Percentiles rank a stretch among this genome's conserved stretches.
phyloP scores from a whole-genome alignment of 2,113 vertebrate genomes.

The Paratilapia polleni region DNA sequence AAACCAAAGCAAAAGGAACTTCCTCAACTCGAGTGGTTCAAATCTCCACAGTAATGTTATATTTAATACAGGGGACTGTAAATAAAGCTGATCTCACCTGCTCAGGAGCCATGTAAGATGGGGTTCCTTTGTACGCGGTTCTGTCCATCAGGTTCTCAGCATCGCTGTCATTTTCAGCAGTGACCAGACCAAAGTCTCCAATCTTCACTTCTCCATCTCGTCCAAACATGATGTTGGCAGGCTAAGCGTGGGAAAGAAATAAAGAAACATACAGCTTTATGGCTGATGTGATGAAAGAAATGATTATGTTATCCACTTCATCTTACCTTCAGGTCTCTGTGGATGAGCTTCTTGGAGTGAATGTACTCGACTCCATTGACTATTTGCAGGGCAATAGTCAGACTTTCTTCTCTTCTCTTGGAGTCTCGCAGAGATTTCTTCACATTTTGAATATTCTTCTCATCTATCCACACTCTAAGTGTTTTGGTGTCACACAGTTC shows the following conservation, averaged over 20 bases:
- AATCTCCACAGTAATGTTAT: not conserved
- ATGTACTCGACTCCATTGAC: conserved; percentile 75
- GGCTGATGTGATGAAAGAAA: not conserved
- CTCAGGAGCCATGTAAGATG: conserved; percentile 79
- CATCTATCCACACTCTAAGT: conserved; percentile 72
- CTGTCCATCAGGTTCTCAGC: conserved; percentile 55
- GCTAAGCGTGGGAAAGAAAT: conserved; percentile 71
- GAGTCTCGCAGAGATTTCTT: conserved; percentile 41
- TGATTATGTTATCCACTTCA: not conserved
- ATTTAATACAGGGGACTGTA: not conserved
- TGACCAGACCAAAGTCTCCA: conserved; percentile 90
- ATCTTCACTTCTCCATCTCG: conserved; percentile 82
- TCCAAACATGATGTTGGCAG: conserved; percentile 88
- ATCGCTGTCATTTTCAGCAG: conserved; percentile 48
- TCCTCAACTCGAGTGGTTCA: not conserved
- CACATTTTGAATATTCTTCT: conserved; percentile 55
- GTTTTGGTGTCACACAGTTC: conserved; percentile 77
- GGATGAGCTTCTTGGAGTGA: conserved; percentile 70
- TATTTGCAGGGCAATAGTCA: conserved; percentile 61
- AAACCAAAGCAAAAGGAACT: not conserved
- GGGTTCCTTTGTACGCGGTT: conserved; percentile 67
- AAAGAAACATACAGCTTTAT: not conserved
- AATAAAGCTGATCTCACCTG: conserved; percentile 57
- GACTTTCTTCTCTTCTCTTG: conserved; percentile 55
- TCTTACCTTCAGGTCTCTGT: conserved; percentile 82